Evolutionary conservation across 2,113 vertebrate species (phyloP).

Genomic region (Excalfactoria chinensis): DNA sequence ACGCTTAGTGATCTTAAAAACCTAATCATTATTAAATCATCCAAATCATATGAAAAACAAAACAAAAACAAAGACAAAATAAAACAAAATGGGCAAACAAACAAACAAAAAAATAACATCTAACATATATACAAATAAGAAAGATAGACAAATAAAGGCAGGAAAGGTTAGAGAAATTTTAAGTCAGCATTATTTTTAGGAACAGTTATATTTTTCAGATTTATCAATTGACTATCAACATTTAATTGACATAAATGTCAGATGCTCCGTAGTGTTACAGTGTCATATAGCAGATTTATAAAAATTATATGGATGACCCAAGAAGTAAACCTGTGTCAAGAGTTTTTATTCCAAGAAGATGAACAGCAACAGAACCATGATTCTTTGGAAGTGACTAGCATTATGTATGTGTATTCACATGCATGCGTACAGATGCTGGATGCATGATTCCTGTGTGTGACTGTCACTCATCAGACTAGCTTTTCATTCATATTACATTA

Average conservation of each 20-base stretch:
- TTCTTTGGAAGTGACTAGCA: not conserved
- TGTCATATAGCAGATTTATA: not conserved
- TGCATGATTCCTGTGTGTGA: not conserved
- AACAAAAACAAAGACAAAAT: not conserved
- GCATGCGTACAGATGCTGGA: fast-evolving
- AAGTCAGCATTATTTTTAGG: not conserved
- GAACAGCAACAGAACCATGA: not conserved
- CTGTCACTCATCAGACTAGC: not conserved
- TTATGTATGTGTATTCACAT: not conserved
- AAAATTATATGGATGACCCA: not conserved
- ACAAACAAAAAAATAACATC: not conserved
- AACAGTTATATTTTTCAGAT: not conserved
- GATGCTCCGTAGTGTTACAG: not conserved
- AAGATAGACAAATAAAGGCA: not conserved
- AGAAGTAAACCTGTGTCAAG: not conserved
- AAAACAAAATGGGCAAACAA: too few relatives aligned
- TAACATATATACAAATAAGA: not conserved
- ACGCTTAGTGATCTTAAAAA: too few relatives aligned
- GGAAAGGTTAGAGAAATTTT: not conserved
- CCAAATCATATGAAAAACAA: fast-evolving
- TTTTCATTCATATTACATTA: not conserved
- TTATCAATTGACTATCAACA: not conserved
- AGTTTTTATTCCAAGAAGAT: not conserved
- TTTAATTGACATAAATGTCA: not conserved
- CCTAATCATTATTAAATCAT: not conserved